Percentiles rank a stretch among this genome's conserved stretches.
phyloP scores from a whole-genome alignment of 2,888 invertebrate species.

The Smittia aterrima region DNA sequence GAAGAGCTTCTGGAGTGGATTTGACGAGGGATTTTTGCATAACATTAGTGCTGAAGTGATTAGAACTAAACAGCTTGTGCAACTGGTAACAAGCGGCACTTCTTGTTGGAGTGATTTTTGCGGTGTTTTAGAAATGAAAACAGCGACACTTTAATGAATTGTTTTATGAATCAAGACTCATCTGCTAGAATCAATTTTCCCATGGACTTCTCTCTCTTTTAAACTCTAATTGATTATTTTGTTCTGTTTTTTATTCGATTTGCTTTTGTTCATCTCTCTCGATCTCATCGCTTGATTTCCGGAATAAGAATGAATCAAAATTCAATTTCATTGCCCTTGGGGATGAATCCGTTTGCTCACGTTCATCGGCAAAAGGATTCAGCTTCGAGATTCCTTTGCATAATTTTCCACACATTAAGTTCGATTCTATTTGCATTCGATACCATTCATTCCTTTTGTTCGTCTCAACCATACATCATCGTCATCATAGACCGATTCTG shows the following conservation, averaged over 20 bases:
- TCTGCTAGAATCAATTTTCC: background rate
- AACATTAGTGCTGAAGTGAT: too few relatives aligned
- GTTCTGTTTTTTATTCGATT: background rate
- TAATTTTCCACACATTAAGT: conserved; percentile 42
- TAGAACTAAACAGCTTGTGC: background rate
- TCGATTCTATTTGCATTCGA: conserved; percentile 24
- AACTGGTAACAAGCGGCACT: background rate
- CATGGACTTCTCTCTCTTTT: background rate
- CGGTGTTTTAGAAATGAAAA: background rate
- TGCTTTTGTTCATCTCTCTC: background rate
- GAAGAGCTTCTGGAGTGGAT: conserved; percentile 10
- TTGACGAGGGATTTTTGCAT: background rate
- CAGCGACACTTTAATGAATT: background rate
- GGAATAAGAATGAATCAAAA: background rate
- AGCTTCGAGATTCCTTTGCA: conserved; percentile 23
- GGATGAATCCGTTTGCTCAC: background rate
- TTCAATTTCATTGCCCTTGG: conserved; percentile 6
- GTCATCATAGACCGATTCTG: conserved; percentile 30
- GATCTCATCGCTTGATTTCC: background rate
- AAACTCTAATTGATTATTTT: conserved; percentile 20
- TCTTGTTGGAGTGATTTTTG: too few relatives aligned
- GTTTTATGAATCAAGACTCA: background rate
- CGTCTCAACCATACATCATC: conserved; percentile 33
- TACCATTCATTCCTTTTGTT: conserved; percentile 25
- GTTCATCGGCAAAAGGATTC: background rate